A percentile compares a stretch with the other conserved stretches of the same genome.
Evolutionary conservation across 2,797 vertebrate species (phyloP).

Genomic region (Fratercula arctica): DNA sequence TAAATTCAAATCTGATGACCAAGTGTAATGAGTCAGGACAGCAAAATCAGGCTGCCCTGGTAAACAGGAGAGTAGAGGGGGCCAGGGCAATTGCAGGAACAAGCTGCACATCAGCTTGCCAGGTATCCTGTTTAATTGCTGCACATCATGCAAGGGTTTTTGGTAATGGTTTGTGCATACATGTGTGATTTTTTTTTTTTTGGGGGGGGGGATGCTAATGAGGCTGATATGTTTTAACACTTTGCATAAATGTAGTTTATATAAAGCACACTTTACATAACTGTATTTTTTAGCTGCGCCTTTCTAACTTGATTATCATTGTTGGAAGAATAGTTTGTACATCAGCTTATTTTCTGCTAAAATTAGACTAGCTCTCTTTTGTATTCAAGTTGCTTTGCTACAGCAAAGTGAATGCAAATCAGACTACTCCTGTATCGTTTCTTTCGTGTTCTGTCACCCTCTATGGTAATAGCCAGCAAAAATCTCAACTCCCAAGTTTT

Average conservation of each 20-base stretch:
- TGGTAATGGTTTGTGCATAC: background rate
- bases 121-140: background rate
- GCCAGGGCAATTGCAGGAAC: background rate
- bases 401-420: background rate
- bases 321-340: background rate
- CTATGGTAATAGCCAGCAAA: background rate
- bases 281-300: background rate
- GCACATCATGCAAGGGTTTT: background rate
- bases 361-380: background rate
- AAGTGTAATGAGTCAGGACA: background rate
- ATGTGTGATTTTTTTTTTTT: background rate
- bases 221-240: background rate
- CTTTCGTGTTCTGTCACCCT: constrained; percentile 8
- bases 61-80: background rate
- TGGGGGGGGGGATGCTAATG: background rate
- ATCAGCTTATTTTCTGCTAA: background rate
- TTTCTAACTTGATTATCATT: background rate
- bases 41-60: background rate
- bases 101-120: background rate
- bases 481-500: background rate
- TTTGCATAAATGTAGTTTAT: background rate
- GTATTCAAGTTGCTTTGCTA: background rate
- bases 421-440: background rate
- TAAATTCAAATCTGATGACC: background rate
- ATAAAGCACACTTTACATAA: background rate